phyloP scores from a whole-genome alignment of 2,797 vertebrate genomes.

The Mormyrops boulengeri region DNA sequence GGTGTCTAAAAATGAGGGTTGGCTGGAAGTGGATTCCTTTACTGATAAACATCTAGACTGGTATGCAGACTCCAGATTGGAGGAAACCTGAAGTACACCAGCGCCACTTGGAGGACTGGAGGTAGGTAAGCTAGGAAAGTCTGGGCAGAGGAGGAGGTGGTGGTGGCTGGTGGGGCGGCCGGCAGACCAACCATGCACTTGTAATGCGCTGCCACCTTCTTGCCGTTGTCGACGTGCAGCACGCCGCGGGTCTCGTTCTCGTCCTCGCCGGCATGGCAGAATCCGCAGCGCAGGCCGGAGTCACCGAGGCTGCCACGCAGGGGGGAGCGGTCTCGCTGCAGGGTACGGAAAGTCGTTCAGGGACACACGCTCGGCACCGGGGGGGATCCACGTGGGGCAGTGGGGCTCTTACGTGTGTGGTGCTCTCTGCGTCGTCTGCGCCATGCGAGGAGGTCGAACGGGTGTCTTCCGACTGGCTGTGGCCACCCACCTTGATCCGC shows the following conservation, averaged over 20 bases:
- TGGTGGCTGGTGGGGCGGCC: not conserved
- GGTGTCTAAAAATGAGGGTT: not conserved
- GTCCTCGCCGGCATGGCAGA: constrained; percentile 95
- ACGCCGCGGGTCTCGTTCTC: constrained; percentile 87
- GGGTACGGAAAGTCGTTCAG: constrained; percentile 32
- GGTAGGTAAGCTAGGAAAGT: not conserved
- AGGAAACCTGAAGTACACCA: not conserved
- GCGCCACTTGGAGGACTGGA: not conserved
- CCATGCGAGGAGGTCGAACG: constrained; percentile 89
- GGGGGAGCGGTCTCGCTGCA: constrained; percentile 90
- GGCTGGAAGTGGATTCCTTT: not conserved
- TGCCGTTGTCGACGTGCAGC: constrained; percentile 91
- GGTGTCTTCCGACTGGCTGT: constrained; percentile 82
- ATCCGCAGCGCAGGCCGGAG: constrained; percentile 90
- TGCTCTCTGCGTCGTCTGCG: constrained; percentile 87
- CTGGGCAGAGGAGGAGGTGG: not conserved
- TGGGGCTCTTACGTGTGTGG: constrained; percentile 78
- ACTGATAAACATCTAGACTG: not conserved
- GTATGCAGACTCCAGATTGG: not conserved
- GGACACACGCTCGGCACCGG: constrained; percentile 26
- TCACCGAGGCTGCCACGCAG: constrained; percentile 85
- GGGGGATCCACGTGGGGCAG: not conserved
- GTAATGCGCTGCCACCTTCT: constrained; percentile 98
- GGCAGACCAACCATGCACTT: constrained; percentile 87
- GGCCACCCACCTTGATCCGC: constrained; percentile 73